Evolutionary conservation across 2,888 invertebrate genomes (phyloP), one percentile per base, ranked within the genome.

Genomic region (Chymomyza amoena): DNA sequence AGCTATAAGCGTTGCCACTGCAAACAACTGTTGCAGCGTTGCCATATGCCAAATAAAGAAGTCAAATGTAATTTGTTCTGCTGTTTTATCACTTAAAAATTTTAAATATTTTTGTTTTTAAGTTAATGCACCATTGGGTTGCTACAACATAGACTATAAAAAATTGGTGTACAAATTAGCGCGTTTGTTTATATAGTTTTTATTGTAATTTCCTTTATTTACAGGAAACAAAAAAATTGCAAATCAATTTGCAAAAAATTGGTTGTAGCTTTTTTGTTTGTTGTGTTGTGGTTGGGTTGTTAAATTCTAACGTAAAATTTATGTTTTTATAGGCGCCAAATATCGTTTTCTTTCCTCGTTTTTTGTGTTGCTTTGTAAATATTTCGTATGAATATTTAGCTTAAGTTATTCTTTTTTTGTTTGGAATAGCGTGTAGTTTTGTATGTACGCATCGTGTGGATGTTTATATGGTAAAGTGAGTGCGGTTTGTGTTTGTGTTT

Each of bases 161-260:
- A 25, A 25, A 25, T 25, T 25, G 25, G 25, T 25, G 25, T 25
- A 7, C 32, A 6, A 20, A 15, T n/a, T 63, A 50, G 9, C 9
- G 32, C 6, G 70, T 69, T n/a, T 45, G 32, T 59, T 75, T 79
- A 54, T 64, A 7, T 59, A 67, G 50, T 75, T 74, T 84, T 84
- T 84, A 83, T 85, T 84, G 84, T 80, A 87, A 85, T 84, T 84
- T 80, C 86, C 86, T 85, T 83, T 85, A 85, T 87, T 81, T 81
- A 87, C 87, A 85, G 86, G 89, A 88, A 87, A 85, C 77, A 85
- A 81, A 88, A 76, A 73, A 79, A 72, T 73, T 89, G 77, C 89
- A 80, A 80, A 79, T 76, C 70, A 72, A 77, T 72, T 81, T 79
- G 82, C 84, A 86, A 85, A 79, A 50, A 83, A 81, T 87, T 84